Percentiles rank a stretch among this genome's conserved stretches.
These are phyloP conservation scores for Zaprionus lachaisei DNA, from an alignment of 1,140 invertebrate species.

Conservation along the genomic window DNA sequence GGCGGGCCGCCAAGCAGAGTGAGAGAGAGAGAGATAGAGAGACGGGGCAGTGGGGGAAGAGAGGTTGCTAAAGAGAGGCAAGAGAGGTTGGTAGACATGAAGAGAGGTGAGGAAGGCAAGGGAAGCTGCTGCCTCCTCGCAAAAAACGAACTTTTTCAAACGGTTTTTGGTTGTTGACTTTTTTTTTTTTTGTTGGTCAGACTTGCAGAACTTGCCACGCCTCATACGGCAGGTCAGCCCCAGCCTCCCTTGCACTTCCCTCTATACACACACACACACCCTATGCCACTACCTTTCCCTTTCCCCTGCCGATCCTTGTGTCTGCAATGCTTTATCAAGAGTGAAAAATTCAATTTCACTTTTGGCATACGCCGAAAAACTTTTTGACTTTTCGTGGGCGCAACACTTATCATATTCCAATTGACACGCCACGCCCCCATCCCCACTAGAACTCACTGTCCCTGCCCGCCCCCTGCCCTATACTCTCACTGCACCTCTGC, in stretches of 20 bases:
- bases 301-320: neutral
- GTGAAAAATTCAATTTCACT: constrained; percentile 80
- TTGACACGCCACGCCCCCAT: constrained; percentile 10
- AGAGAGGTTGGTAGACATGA: too few species aligned
- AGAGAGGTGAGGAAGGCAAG: constrained; percentile 1
- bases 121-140: neutral
- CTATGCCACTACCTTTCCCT: neutral
- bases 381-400: constrained; percentile 45
- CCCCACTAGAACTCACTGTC: too few species aligned
- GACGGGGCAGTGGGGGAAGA: too few species aligned
- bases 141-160: constrained; percentile 48
- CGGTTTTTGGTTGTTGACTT: constrained; percentile 42
- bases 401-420: constrained; percentile 76
- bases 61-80: too few species aligned
- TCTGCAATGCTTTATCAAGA: constrained; percentile 73
- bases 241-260: neutral
- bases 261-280: neutral
- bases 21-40: neutral
- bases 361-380: constrained; percentile 50
- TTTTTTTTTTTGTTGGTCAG: constrained; percentile 51
- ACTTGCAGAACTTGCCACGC: constrained; percentile 18
- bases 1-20: neutral
- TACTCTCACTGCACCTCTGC: neutral
- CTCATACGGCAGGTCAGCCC: constrained; percentile 32
- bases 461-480: neutral